phyloP scores from a whole-genome alignment of 2,888 invertebrate genomes.

The Darwinula stevensoni region DNA sequence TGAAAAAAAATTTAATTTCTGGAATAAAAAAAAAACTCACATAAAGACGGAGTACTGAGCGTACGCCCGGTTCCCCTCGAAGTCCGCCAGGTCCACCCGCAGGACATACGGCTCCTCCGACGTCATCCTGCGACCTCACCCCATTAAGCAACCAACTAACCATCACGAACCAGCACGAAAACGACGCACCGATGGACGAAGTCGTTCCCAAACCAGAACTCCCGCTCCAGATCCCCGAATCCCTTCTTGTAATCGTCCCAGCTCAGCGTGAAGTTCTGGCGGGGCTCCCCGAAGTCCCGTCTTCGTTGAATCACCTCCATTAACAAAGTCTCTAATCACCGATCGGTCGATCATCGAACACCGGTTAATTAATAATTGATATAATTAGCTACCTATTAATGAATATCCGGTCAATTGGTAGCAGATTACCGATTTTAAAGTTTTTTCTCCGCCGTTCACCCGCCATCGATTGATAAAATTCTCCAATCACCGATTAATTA shows the following conservation, averaged over 20 bases:
- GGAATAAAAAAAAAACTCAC: conserved; percentile 9
- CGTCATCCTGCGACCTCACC: conserved; percentile 16
- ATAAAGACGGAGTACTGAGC: conserved; percentile 20
- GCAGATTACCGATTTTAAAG: too few relatives aligned
- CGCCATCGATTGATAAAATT: too few relatives aligned
- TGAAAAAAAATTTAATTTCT: too few relatives aligned
- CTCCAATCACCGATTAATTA: too few relatives aligned
- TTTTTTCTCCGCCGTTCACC: too few relatives aligned
- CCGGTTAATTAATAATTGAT: too few relatives aligned
- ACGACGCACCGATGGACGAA: conserved; percentile 20
- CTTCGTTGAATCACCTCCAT: conserved; percentile 14
- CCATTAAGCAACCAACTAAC: too few relatives aligned
- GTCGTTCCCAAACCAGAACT: conserved; percentile 37
- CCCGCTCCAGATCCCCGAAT: conserved; percentile 33
- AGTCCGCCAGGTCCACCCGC: conserved; percentile 23
- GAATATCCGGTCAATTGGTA: too few relatives aligned
- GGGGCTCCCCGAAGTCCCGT: conserved; percentile 15
- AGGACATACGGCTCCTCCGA: conserved; percentile 17
- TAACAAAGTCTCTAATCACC: neutral
- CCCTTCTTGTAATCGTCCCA: conserved; percentile 36
- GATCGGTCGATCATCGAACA: too few relatives aligned
- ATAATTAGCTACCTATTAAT: too few relatives aligned
- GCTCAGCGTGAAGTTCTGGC: conserved; percentile 27
- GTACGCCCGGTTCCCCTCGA: conserved; percentile 19
- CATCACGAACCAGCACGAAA: too few relatives aligned